Conservation (phyloP, 30 jellyfish, hydroid and myxozoan genomes). For the Clytia hemisphaerica region DNA sequence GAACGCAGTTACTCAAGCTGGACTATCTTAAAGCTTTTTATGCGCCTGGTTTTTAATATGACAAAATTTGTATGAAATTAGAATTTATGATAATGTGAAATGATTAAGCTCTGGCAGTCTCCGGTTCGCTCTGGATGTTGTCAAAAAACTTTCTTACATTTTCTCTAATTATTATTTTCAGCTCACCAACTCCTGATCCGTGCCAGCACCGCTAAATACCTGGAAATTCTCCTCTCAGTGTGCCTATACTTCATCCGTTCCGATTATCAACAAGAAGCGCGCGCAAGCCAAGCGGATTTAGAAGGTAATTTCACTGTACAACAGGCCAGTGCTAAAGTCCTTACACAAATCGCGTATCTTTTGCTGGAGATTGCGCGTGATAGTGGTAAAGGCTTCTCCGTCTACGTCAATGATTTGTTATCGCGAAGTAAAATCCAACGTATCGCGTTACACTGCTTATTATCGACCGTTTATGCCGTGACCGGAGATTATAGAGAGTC, state of each 20-base stretch:
- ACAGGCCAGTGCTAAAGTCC: constrained; percentile 45
- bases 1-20: no score
- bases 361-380: constrained; percentile 65
- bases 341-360: constrained; percentile 46
- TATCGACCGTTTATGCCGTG: constrained; percentile 68
- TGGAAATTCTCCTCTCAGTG: constrained; percentile 69
- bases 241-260: constrained; percentile 77
- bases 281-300: constrained; percentile 26
- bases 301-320: constrained; percentile 75
- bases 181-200: constrained; percentile 84
- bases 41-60: background rate
- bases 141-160: background rate
- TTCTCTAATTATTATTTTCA: background rate
- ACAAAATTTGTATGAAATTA: background rate
- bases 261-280: constrained; percentile 48
- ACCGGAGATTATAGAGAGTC: constrained; percentile 26
- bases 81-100: background rate
- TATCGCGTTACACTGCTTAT: constrained; percentile 69
- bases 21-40: no score
- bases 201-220: constrained; percentile 93
- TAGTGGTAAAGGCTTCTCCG: constrained; percentile 78
- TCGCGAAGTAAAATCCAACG: constrained; percentile 88
- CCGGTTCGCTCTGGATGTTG: no score
- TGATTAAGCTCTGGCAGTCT: background rate
- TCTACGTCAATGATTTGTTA: constrained; percentile 55